A percentile compares a stretch with the other conserved stretches of the same genome.
Conservation (phyloP, 2,113 vertebrate genomes). For the Synchiropus splendidus region DNA sequence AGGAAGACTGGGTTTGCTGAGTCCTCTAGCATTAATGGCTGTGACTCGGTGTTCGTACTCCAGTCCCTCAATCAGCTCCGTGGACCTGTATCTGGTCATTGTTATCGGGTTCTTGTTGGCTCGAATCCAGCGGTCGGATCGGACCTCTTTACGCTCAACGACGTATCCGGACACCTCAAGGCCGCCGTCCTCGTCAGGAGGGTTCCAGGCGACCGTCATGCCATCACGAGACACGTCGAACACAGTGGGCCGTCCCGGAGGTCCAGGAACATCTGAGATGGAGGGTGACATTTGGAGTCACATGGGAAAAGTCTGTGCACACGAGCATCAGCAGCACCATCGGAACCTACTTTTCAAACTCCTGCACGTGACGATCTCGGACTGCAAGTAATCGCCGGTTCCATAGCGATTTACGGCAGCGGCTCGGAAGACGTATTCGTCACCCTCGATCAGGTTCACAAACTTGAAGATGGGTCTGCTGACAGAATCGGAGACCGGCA, state of each 20-base stretch:
- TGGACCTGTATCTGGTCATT: conserved; percentile 96
- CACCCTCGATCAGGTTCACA: conserved; percentile 81
- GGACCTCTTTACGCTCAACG: conserved; percentile 93
- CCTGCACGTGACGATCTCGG: conserved; percentile 84
- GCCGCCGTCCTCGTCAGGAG: conserved; percentile 90
- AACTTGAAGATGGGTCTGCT: conserved; percentile 87
- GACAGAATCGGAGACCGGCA: conserved; percentile 87
- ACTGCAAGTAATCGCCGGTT: conserved; percentile 90
- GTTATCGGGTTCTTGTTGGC: conserved; percentile 95
- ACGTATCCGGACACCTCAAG: conserved; percentile 91
- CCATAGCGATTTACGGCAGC: conserved; percentile 91
- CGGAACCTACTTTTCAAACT: conserved; percentile 82
- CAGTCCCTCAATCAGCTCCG: conserved; percentile 88
- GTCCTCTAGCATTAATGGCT: conserved; percentile 86
- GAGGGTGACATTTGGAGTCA: conserved; percentile 6
- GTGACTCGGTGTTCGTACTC: conserved; percentile 95
- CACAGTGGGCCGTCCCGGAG: conserved; percentile 82
- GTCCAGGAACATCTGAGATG: conserved; percentile 79
- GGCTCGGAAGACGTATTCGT: conserved; percentile 93
- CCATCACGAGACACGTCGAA: conserved; percentile 92
- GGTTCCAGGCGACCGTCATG: conserved; percentile 94
- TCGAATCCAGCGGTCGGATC: conserved; percentile 91
- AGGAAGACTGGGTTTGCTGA: conserved; percentile 86
- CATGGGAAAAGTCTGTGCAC: neutral
- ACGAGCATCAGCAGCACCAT: neutral